Base-by-base conservation (phyloP, 1,140 invertebrate species). In the Archivesica marissinica region DNA sequence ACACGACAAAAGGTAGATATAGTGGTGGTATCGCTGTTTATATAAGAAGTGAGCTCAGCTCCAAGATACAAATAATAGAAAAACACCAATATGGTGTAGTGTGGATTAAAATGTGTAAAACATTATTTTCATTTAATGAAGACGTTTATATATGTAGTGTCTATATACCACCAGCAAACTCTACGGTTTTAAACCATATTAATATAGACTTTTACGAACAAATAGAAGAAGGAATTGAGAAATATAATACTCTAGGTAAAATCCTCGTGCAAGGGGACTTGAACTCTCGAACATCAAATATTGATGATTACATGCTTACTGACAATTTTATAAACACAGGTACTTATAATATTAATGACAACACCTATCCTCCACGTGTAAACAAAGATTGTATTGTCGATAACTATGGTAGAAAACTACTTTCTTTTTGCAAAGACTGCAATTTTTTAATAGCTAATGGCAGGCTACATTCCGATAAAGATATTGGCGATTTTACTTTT, bases 151-250 rank as follows among this genome's bases (percentile, higher is more conserved):
- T 78, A 39, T 78, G 75, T 61, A 28, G 33, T 61, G 41, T 38
- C n/a, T 78, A 54, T 61, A 61, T 56, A 39, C n/a, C 75, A 78
- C 75, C 75, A 11, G 11, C 11, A 13, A 61, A 23, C 25, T 78
- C 75, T 20, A 35, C 17, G 33, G 54, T 78, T 23, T 28, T 61
- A 25, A 39, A 78, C n/a, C 17, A n/a, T 25, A 23, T 61, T 38
- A 44, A 78, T 25, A 61, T 78, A 41, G 52, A 59, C 38, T 78
- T 78, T 61, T 78, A 39, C 28, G 35, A 78, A n/a, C n/a, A 59
- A 78, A 50, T 56, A 47, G 75, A 78, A 78, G 23, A n/a, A 7
- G 75, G 75, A 11, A 13, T 78, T 35, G 75, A 78, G 41, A 59
- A 61, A 41, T 78, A 78, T 78, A 15, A 74, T 50, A 7, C 23